Evolutionary conservation across 2,113 vertebrate species (phyloP), one percentile per base, ranked within the genome.

Genomic region (Cnemophilus loriae): DNA sequence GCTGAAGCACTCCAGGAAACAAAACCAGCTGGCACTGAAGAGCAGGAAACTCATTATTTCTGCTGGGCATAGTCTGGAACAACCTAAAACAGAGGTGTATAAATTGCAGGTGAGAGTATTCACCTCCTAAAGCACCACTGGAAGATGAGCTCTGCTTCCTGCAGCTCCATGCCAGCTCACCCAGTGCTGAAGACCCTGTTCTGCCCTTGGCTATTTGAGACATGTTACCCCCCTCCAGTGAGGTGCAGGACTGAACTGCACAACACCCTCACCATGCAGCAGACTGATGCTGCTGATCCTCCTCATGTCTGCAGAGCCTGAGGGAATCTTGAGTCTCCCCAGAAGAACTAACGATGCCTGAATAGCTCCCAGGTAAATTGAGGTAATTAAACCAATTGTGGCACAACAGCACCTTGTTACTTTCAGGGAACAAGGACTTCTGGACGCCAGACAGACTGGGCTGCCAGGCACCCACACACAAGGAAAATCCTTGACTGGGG

Each of bases 311-410:
- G 28, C 11, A 56, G n/a, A 52, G 47, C 46, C 77, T 61, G 17
- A 74, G n/a, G 46, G 60, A 78, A 32, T 11, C 30, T 11, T 16
- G 52, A 11, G 19, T n/a, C 49, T 39, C 0, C 6, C 32, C 50
- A 1, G 6, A 33, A 52, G 24, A 32, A 26, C 32, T 55, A 32
- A 37, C 0, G 0, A 59, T 10, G 19, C 21, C 39, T 16, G 3
- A 93, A 13, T 3, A 68, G 24, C 37, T 90, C 35, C 37, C 74
- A 75, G 77, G 56, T 55, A 84, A 57, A 84, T 1, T 18, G 16
- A 70, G 16, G 16, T n/a, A 81, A 84, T 70, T 33, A 42, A 78
- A 44, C 41, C n/a, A n/a, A 56, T 11, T 10, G 42, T 32, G 53
- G 55, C 42, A 80, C n/a, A 83, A 61, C 21, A 80, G 41, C 59